Percentiles rank a stretch among this genome's conserved stretches.
Evolutionary conservation across 2,888 invertebrate species (phyloP).

Genomic region (Tiliacea citrago): DNA sequence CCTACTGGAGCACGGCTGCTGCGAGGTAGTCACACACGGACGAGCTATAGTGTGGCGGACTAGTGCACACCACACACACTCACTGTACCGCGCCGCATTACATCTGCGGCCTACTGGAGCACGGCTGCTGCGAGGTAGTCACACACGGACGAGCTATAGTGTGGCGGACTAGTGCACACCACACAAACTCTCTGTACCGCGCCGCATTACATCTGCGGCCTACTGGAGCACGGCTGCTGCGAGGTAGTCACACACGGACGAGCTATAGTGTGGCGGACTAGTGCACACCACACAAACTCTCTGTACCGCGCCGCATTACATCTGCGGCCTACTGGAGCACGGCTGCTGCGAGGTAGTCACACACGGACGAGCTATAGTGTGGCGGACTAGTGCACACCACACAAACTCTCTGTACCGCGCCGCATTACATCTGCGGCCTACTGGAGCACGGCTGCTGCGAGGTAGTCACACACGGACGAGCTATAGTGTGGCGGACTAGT

Average conservation of each 20-base stretch:
- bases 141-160: background rate
- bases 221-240: background rate
- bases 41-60: background rate
- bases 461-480: background rate
- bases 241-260: background rate
- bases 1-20: background rate
- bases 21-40: too few species aligned
- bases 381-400: background rate
- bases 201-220: conserved; percentile 5
- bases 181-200: background rate
- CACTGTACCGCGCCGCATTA: conserved; percentile 3
- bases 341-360: background rate
- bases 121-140: background rate
- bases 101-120: background rate
- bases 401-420: background rate
- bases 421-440: background rate
- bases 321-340: background rate
- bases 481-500: background rate
- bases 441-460: background rate
- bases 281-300: background rate
- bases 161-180: background rate
- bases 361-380: background rate
- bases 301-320: conserved; percentile 1
- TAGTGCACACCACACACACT: background rate
- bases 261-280: background rate